Evolutionary conservation across 2,888 invertebrate genomes (phyloP).

Genomic region (Lochmaea crataegi): DNA sequence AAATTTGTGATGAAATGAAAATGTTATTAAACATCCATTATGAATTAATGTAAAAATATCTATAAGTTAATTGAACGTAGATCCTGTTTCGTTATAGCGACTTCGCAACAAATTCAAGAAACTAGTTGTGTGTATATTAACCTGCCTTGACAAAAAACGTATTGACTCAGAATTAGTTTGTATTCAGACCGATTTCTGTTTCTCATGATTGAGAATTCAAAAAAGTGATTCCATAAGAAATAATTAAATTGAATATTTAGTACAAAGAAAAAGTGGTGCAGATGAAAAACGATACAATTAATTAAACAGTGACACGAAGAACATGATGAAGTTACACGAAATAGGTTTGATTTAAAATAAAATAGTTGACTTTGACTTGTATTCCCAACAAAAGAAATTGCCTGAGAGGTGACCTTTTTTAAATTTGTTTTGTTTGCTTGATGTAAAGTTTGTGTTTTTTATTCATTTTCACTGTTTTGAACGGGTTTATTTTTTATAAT

Average conservation of each 20-base stretch:
- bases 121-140: conserved; percentile 16
- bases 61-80: conserved; percentile 7
- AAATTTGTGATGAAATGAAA: neutral
- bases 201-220: conserved; percentile 17
- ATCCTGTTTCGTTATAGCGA: conserved; percentile 5
- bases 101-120: conserved; percentile 5
- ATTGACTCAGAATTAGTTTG: conserved; percentile 10
- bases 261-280: conserved; percentile 2
- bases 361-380: conserved; percentile 1
- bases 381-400: neutral
- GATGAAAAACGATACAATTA: neutral
- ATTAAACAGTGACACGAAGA: neutral
- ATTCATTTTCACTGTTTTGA: too few relatives aligned
- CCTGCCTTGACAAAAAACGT: conserved; percentile 10
- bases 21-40: neutral
- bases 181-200: conserved; percentile 19
- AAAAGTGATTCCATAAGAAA: conserved; percentile 2
- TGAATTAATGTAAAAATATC: conserved; percentile 1
- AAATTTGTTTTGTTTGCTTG: neutral
- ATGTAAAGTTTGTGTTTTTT: conserved; percentile 2
- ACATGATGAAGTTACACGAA: too few relatives aligned
- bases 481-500: neutral
- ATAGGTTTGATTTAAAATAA: neutral
- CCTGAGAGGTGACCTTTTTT: conserved; percentile 11
- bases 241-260: conserved; percentile 13